Evolutionary conservation across 2,797 vertebrate genomes (phyloP).

Genomic region (Poecile montanus): DNA sequence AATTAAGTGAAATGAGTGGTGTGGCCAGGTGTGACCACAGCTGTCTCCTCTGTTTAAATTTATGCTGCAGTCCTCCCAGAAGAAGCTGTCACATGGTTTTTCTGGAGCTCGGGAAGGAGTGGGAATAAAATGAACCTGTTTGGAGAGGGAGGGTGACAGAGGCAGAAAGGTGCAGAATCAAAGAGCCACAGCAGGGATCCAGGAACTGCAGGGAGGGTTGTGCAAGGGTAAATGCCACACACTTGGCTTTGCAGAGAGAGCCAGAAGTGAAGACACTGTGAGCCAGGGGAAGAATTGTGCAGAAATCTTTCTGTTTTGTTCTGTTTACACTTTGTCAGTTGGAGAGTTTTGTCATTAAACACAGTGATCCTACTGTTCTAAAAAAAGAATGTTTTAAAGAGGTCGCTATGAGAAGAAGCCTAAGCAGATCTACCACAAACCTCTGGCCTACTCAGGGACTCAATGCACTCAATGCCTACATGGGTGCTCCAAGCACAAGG

Average conservation of each 20-base stretch:
- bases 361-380: neutral
- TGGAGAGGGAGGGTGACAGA: neutral
- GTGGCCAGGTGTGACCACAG: neutral
- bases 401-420: neutral
- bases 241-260: neutral
- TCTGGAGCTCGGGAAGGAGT: neutral
- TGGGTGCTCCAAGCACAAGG: neutral
- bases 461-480: neutral
- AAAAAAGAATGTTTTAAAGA: neutral
- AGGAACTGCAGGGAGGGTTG: neutral
- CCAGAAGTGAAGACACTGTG: neutral
- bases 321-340: neutral
- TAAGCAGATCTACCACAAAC: neutral
- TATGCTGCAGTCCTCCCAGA: neutral
- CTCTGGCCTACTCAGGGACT: neutral
- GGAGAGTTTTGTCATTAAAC: neutral
- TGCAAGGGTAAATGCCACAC: neutral
- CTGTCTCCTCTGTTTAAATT: neutral
- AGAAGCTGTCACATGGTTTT: neutral
- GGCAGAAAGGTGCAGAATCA: fast-evolving
- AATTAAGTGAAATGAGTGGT: neutral
- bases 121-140: neutral
- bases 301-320: neutral
- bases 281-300: neutral
- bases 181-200: neutral